Evolutionary conservation across 2,888 invertebrate species (phyloP).

Genomic region (Pachycephus smyrnensis): DNA sequence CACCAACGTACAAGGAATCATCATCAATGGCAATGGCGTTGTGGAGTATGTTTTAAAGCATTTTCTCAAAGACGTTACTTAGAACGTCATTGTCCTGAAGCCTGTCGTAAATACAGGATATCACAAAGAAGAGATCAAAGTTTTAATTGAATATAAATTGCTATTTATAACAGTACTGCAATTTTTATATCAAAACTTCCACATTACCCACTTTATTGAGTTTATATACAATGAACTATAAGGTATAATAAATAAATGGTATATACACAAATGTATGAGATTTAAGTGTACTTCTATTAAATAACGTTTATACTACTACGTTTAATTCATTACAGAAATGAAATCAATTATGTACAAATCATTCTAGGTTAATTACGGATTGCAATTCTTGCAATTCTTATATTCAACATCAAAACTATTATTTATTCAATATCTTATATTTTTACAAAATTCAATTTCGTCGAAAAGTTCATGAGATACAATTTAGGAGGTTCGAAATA

Average conservation of each 20-base stretch:
- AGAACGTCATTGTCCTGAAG: constrained; percentile 75
- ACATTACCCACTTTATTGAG: neutral
- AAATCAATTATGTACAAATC: neutral
- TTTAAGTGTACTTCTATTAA: neutral
- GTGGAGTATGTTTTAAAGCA: constrained; percentile 75
- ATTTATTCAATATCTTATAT: neutral
- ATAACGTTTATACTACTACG: neutral
- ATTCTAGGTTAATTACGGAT: neutral
- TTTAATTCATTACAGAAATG: neutral
- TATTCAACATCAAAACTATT: neutral
- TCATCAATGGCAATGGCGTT: constrained; percentile 78
- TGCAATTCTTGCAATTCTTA: neutral
- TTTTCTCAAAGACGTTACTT: constrained; percentile 78
- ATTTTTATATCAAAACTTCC: neutral
- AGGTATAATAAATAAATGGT: neutral
- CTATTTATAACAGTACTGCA: neutral
- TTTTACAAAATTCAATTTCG: neutral
- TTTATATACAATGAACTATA: neutral
- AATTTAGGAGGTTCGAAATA: neutral
- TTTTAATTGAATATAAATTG: neutral
- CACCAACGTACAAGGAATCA: constrained; percentile 80
- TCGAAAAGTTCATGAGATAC: neutral
- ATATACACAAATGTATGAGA: neutral
- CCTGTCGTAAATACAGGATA: constrained; percentile 74
- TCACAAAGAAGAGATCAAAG: constrained; percentile 53